phyloP scores from a whole-genome alignment of 2,797 vertebrate species.

The Poeciliopsis paucimaculata region DNA sequence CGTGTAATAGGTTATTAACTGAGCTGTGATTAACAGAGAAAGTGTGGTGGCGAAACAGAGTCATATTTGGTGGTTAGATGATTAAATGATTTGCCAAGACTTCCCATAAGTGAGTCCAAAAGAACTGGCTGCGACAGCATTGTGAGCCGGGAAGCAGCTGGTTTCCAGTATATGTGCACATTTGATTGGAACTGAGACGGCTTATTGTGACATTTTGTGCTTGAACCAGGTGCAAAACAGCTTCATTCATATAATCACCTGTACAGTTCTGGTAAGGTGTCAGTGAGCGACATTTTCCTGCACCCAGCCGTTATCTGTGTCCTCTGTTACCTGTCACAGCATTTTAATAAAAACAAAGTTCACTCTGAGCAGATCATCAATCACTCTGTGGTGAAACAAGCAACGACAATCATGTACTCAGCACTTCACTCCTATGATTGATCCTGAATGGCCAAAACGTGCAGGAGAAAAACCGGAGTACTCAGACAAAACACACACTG shows the following conservation, averaged over 20 bases:
- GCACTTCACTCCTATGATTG: background rate
- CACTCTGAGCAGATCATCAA: background rate
- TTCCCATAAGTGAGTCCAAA: slow-evolving; percentile 23
- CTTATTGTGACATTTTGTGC: slow-evolving; percentile 10
- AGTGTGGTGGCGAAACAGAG: slow-evolving; percentile 20
- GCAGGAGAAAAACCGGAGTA: background rate
- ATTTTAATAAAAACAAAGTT: background rate
- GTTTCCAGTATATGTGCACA: slow-evolving; percentile 29
- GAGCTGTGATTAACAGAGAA: slow-evolving; percentile 32
- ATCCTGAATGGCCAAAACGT: background rate
- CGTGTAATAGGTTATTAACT: slow-evolving; percentile 29
- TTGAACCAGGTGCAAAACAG: slow-evolving; percentile 14
- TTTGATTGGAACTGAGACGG: slow-evolving; percentile 9
- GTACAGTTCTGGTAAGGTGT: background rate
- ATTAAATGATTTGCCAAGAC: slow-evolving; percentile 37
- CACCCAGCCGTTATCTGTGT: background rate
- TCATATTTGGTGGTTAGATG: slow-evolving; percentile 12
- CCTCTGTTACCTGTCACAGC: background rate
- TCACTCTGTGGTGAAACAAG: background rate
- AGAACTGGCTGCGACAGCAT: slow-evolving; percentile 39
- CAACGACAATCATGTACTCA: background rate
- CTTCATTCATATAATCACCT: background rate
- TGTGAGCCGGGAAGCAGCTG: slow-evolving; percentile 50
- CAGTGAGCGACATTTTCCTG: background rate
- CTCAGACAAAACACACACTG: background rate